Conservation (phyloP, 2,888 invertebrate species). For the Lasioglossum pauxillum region DNA sequence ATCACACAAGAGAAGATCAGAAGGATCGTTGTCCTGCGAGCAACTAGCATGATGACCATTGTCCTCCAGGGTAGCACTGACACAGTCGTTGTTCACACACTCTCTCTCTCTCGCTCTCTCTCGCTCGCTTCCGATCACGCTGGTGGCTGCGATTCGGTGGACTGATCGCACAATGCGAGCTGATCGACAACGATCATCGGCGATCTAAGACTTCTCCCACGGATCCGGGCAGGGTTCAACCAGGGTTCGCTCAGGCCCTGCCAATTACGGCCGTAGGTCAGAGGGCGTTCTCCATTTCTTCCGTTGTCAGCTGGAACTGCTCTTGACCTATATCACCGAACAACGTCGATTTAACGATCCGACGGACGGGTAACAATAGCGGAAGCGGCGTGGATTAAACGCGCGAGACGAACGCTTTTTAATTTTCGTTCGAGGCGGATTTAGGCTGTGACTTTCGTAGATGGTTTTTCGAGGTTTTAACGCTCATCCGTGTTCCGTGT, state of each 20-base stretch:
- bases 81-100: background rate
- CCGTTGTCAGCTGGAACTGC: constrained; percentile 87
- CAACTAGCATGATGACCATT: background rate
- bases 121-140: background rate
- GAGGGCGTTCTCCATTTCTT: constrained; percentile 87
- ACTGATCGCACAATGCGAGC: background rate
- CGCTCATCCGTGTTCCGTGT: background rate
- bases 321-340: constrained; percentile 86
- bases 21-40: background rate
- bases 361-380: constrained; percentile 18
- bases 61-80: background rate
- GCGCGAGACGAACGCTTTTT: background rate
- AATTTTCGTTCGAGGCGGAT: background rate
- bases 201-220: constrained; percentile 19
- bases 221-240: constrained; percentile 25
- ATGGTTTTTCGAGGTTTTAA: background rate
- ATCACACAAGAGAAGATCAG: background rate
- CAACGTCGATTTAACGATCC: constrained; percentile 55
- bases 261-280: constrained; percentile 81
- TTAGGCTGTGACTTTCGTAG: background rate
- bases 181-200: constrained; percentile 32
- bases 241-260: constrained; percentile 65
- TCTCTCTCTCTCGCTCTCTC: background rate
- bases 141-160: background rate
- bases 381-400: constrained; percentile 24